A percentile compares a stretch with the other conserved stretches of the same genome.
Evolutionary conservation across 30 jellyfish, hydroid and myxozoan species (phyloP).

Genomic region (Mastigias papua): DNA sequence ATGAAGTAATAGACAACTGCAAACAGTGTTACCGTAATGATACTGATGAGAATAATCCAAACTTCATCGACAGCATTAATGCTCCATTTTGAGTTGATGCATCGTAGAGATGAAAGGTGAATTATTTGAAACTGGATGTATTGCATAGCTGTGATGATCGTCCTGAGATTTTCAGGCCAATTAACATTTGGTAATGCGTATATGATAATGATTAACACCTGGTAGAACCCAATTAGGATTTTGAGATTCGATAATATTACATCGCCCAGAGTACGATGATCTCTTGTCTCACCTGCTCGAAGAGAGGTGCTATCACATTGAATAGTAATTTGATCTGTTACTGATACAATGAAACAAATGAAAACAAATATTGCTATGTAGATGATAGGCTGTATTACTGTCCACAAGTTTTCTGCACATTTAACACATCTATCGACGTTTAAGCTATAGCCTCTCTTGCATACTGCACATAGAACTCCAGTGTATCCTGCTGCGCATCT

Average conservation of each 20-base stretch:
- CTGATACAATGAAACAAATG: conserved; percentile 11
- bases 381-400: conserved; percentile 10
- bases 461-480: conserved; percentile 56
- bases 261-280: conserved; percentile 56
- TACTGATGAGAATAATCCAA: conserved; percentile 23
- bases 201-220: conserved; percentile 11
- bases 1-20: not conserved
- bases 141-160: not conserved
- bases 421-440: conserved; percentile 24
- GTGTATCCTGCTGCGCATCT: conserved; percentile 26
- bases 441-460: conserved; percentile 24
- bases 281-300: not conserved
- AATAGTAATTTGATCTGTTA: conserved; percentile 7
- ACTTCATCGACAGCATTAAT: conserved; percentile 38
- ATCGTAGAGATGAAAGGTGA: conserved; percentile 41
- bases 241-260: conserved; percentile 45
- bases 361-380: conserved; percentile 4
- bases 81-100: conserved; percentile 58
- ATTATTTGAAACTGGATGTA: conserved; percentile 36
- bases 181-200: conserved; percentile 4
- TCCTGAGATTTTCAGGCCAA: conserved; percentile 44
- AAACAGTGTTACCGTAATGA: conserved; percentile 3
- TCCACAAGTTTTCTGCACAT: conserved; percentile 19
- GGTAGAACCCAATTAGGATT: conserved; percentile 64
- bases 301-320: not conserved